phyloP scores from a whole-genome alignment of 2,888 invertebrate species.

The Sericinus montela region DNA sequence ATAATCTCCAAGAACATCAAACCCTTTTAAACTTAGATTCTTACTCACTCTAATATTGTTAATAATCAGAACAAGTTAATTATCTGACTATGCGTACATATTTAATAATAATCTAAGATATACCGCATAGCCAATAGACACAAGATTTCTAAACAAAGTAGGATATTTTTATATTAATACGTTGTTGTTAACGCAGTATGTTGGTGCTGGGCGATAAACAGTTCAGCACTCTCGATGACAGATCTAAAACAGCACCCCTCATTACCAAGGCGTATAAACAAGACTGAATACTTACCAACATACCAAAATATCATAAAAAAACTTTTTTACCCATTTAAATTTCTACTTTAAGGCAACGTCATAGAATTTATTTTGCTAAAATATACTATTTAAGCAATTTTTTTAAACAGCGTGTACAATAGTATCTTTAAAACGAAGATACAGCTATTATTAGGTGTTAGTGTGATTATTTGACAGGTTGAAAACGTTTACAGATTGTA shows the following conservation, averaged over 20 bases:
- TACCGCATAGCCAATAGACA: slow-evolving; percentile 10
- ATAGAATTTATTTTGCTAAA: slow-evolving; percentile 23
- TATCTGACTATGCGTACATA: slow-evolving; percentile 8
- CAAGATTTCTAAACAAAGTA: slow-evolving; percentile 26
- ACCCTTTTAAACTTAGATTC: too few species aligned
- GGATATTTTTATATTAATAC: slow-evolving; percentile 41
- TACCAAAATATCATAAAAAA: slow-evolving; percentile 60
- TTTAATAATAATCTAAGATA: slow-evolving; percentile 16
- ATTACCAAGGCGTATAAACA: slow-evolving; percentile 64
- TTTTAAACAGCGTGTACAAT: slow-evolving; percentile 54
- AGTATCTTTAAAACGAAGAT: slow-evolving; percentile 66
- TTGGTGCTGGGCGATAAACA: slow-evolving; percentile 55
- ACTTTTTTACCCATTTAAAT: slow-evolving; percentile 28
- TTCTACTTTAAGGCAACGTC: slow-evolving; percentile 31
- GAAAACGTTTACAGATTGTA: slow-evolving; percentile 75
- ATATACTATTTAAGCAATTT: slow-evolving; percentile 30
- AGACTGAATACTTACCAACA: slow-evolving; percentile 44
- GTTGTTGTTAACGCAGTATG: slow-evolving; percentile 48
- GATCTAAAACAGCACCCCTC: slow-evolving; percentile 61
- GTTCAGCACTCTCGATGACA: slow-evolving; percentile 55
- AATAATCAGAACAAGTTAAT: neutral
- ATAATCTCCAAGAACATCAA: too few species aligned
- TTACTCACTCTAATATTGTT: neutral
- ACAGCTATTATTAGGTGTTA: slow-evolving; percentile 76
- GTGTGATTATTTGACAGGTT: slow-evolving; percentile 77